Percentiles rank a stretch among this genome's conserved stretches.
Conservation (phyloP, 2,888 invertebrate species). For the Nephrocerus scutellatus region DNA sequence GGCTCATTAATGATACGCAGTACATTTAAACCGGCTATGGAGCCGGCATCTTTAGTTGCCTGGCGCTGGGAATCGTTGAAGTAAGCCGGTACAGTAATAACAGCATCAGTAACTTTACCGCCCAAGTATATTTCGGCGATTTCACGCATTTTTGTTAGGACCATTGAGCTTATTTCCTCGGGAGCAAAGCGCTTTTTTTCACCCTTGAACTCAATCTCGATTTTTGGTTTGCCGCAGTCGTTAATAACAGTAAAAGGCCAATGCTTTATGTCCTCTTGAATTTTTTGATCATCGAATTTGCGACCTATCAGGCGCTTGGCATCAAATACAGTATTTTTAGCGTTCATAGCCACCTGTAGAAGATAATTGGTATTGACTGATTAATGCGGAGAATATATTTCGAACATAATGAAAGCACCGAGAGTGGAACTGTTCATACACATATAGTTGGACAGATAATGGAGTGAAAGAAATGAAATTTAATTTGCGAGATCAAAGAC, state of each 20-base stretch:
- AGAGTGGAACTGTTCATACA: no score
- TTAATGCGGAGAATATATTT: no score
- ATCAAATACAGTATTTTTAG: slow-evolving; percentile 73
- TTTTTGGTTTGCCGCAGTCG: slow-evolving; percentile 65
- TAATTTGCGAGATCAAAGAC: no score
- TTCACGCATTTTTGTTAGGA: slow-evolving; percentile 77
- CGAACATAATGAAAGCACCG: no score
- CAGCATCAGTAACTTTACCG: slow-evolving; percentile 63
- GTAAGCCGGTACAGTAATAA: slow-evolving; percentile 78
- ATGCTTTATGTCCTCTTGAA: slow-evolving; percentile 74
- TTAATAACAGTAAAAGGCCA: slow-evolving; percentile 70
- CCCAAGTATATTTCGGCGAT: slow-evolving; percentile 72
- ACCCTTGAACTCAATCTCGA: slow-evolving; percentile 66
- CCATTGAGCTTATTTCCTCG: slow-evolving; percentile 81
- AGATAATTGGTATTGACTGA: no score
- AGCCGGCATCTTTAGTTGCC: slow-evolving; percentile 85
- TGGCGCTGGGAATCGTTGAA: slow-evolving; percentile 77
- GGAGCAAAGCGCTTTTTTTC: slow-evolving; percentile 70
- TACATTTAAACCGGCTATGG: slow-evolving; percentile 78
- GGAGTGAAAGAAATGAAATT: no score
- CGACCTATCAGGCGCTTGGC: slow-evolving; percentile 80
- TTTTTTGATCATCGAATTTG: slow-evolving; percentile 66
- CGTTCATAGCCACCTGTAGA: slow-evolving; percentile 67
- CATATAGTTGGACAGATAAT: no score
- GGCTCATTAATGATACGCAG: slow-evolving; percentile 87